phyloP scores from a whole-genome alignment of 2,797 vertebrate species.

The Falco peregrinus region DNA sequence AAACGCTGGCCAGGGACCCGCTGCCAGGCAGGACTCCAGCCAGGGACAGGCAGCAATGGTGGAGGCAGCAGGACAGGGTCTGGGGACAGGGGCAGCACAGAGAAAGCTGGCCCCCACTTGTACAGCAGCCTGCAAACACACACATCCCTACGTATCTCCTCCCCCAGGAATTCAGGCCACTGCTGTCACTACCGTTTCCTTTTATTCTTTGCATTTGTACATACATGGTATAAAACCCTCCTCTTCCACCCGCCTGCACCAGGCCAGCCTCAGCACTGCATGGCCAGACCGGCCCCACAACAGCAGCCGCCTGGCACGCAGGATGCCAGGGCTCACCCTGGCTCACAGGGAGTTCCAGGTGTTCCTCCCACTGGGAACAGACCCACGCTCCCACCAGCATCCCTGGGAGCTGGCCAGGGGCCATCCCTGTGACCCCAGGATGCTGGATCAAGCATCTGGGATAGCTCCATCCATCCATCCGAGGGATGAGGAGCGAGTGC shows the following conservation, averaged over 20 bases:
- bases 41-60: background rate
- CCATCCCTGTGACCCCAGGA: fast-evolving
- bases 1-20: fast-evolving
- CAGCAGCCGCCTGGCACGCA: fast-evolving
- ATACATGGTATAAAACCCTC: constrained; percentile 27
- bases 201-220: constrained; percentile 63
- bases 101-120: fast-evolving
- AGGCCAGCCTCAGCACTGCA: background rate
- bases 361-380: background rate
- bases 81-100: fast-evolving
- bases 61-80: background rate
- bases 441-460: background rate
- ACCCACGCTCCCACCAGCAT: background rate
- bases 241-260: background rate
- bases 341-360: fast-evolving
- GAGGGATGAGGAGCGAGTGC: fast-evolving
- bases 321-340: background rate
- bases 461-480: background rate
- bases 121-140: background rate
- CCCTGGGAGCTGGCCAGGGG: background rate
- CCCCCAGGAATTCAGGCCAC: background rate
- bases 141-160: fast-evolving
- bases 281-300: fast-evolving
- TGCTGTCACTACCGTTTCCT: constrained; percentile 30
- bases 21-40: background rate